Evolutionary conservation across 1,140 invertebrate species (phyloP).

Genomic region (Oppia nitens): DNA sequence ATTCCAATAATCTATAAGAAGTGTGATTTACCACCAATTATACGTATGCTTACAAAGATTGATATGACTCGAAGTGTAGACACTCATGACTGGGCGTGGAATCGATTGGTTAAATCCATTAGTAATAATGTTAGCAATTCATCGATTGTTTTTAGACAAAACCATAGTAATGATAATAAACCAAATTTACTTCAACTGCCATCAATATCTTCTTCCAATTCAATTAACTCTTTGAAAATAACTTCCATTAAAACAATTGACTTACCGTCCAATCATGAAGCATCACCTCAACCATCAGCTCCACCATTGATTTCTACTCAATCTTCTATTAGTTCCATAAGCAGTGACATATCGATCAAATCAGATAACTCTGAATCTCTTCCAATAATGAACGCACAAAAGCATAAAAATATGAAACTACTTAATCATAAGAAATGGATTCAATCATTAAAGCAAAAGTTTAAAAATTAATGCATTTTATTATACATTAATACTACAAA

Average conservation of each 20-base stretch:
- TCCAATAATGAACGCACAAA: not conserved
- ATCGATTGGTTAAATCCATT: constrained; percentile 25
- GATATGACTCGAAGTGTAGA: constrained; percentile 28
- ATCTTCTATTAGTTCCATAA: not conserved
- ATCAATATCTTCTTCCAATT: not conserved
- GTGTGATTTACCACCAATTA: constrained; percentile 26
- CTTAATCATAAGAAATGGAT: not conserved
- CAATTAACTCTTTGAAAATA: not conserved
- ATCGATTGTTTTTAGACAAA: not conserved
- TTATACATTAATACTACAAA: too few relatives aligned
- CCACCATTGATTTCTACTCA: not conserved
- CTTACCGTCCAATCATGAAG: not conserved
- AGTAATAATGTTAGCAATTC: constrained; percentile 8
- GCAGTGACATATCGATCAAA: not conserved
- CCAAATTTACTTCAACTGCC: not conserved
- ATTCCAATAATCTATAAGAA: constrained; percentile 28
- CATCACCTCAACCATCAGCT: not conserved
- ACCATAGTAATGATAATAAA: not conserved
- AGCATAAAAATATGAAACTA: not conserved
- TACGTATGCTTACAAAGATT: constrained; percentile 27
- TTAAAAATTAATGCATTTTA: too few relatives aligned
- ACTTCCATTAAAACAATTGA: not conserved
- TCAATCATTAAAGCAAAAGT: not conserved
- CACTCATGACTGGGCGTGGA: constrained; percentile 29
- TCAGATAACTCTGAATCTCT: not conserved